These are phyloP conservation scores for mouse (Mus musculus) DNA, from an alignment of 2,113 vertebrate genomes.

Conservation along the genomic window GRCm39 chr5:47854501-47855000, in stretches of 20 bases:
- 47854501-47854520: conserved; percentile 43
- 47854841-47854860: conserved; percentile 10
- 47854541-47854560: conserved; percentile 52
- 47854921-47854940: conserved; percentile 42
- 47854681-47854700: conserved; percentile 55
- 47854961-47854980: conserved; percentile 18
- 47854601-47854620: conserved; percentile 1
- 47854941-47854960: conserved; percentile 29
- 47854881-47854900: background rate
- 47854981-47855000: conserved; percentile 1
- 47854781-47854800: conserved; percentile 58
- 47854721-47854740: conserved; percentile 61
- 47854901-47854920: background rate
- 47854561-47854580: background rate
- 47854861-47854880: conserved; percentile 57
- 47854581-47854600: too few relatives aligned
- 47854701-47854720: conserved; percentile 65
- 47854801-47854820: conserved; percentile 62
- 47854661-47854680: background rate
- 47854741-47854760: conserved; percentile 59
- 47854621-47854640: conserved; percentile 62
- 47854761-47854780: conserved; percentile 72
- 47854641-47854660: conserved; percentile 60
- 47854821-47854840: conserved; percentile 2
- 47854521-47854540: conserved; percentile 30